Conservation (phyloP, 2,797 vertebrate species). For the Oreochromis grahami region DNA sequence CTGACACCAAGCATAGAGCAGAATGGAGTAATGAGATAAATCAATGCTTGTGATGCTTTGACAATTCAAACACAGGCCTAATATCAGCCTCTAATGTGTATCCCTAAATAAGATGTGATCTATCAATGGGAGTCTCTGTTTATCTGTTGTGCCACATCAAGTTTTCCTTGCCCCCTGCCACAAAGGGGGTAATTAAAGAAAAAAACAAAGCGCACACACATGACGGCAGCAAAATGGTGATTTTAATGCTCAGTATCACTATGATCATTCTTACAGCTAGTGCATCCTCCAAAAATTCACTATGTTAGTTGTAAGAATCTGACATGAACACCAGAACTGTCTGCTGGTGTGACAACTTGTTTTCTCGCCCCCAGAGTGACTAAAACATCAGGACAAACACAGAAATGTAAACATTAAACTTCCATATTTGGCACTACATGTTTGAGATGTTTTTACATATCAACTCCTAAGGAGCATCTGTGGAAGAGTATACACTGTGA, state of each 20-base stretch:
- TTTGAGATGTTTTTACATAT: background rate
- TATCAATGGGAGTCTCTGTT: background rate
- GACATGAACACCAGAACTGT: background rate
- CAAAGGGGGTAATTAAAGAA: background rate
- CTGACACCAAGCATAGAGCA: background rate
- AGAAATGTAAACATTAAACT: background rate
- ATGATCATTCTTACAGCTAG: background rate
- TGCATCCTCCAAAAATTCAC: background rate
- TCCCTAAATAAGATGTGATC: background rate
- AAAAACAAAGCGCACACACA: background rate
- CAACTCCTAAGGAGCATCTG: background rate
- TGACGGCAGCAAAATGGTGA: background rate
- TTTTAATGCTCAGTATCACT: background rate
- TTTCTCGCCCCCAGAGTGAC: background rate
- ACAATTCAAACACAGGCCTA: background rate
- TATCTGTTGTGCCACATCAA: background rate
- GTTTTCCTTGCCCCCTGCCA: background rate
- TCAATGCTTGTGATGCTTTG: background rate
- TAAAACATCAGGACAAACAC: background rate
- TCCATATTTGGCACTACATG: background rate
- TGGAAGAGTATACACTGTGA: background rate
- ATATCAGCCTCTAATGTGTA: background rate
- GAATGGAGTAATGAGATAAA: background rate
- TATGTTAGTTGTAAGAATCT: background rate
- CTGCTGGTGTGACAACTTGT: background rate